Conservation (phyloP, 1,140 invertebrate genomes). For the Aphelenchoides fujianensis region DNA sequence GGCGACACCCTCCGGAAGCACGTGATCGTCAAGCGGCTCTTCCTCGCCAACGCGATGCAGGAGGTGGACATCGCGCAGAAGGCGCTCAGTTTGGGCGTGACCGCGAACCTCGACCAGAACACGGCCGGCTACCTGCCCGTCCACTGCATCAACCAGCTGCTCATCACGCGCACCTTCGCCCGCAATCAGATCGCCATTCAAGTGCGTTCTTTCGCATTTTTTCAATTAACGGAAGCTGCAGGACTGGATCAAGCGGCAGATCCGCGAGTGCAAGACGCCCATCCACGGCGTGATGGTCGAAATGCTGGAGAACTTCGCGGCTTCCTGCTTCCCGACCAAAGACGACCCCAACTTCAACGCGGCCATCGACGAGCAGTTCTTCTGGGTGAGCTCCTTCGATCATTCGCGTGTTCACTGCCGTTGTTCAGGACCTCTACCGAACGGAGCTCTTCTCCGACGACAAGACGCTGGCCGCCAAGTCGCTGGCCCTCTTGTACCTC, state of each 20-base stretch:
- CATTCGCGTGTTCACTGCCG: background rate
- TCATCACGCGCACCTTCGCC: constrained; percentile 89
- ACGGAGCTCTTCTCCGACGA: constrained; percentile 39
- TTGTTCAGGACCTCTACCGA: constrained; percentile 41
- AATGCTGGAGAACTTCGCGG: constrained; percentile 40
- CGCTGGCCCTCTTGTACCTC: constrained; percentile 37
- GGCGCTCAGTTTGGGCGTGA: constrained; percentile 90
- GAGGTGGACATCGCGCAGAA: constrained; percentile 37
- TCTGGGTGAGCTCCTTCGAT: constrained; percentile 27
- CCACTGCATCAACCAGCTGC: constrained; percentile 90
- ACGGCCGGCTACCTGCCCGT: constrained; percentile 88
- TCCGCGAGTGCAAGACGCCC: constrained; percentile 34
- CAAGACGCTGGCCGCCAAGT: constrained; percentile 28
- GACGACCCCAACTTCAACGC: constrained; percentile 25
- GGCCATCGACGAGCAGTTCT: constrained; percentile 41
- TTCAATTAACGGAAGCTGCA: constrained; percentile 13
- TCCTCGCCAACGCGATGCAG: constrained; percentile 16
- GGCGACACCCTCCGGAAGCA: constrained; percentile 20
- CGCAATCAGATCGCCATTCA: constrained; percentile 75
- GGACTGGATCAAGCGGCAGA: constrained; percentile 43
- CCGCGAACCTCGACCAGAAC: constrained; percentile 79
- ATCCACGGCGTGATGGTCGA: constrained; percentile 37
- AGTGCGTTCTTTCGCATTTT: constrained; percentile 2
- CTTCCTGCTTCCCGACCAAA: constrained; percentile 36
- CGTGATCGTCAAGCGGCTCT: constrained; percentile 13